A percentile compares a stretch with the other conserved stretches of the same genome.
phyloP scores from a whole-genome alignment of 2,113 vertebrate species.

The Cephalopholis sonnerati region DNA sequence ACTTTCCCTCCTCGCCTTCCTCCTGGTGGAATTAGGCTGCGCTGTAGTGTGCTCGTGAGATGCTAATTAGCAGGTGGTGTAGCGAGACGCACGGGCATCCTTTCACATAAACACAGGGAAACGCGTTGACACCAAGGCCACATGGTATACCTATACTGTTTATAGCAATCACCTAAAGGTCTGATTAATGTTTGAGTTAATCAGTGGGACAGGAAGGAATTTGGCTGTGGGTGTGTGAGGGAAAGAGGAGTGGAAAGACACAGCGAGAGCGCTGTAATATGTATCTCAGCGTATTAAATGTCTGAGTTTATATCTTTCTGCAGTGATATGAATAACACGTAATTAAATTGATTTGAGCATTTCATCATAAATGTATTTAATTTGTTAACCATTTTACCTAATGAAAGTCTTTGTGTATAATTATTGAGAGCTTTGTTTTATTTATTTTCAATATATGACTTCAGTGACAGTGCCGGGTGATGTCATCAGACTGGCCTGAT shows the following conservation, averaged over 20 bases:
- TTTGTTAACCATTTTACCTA: neutral
- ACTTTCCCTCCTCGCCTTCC: constrained; percentile 18
- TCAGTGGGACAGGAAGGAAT: constrained; percentile 70
- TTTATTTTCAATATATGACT: constrained; percentile 11
- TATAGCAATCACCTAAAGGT: constrained; percentile 74
- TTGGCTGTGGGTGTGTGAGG: constrained; percentile 39
- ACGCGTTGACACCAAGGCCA: constrained; percentile 67
- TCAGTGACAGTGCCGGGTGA: neutral
- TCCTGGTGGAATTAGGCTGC: constrained; percentile 28
- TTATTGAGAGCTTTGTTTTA: neutral
- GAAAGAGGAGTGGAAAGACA: constrained; percentile 33
- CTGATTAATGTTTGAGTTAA: constrained; percentile 81
- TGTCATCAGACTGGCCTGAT: neutral
- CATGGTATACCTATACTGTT: constrained; percentile 73
- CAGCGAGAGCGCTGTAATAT: neutral
- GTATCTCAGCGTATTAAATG: constrained; percentile 15
- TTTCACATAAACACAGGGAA: constrained; percentile 72
- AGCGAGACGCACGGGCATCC: constrained; percentile 54
- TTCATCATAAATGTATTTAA: neutral
- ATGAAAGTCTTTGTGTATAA: constrained; percentile 1
- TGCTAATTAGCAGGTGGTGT: constrained; percentile 72
- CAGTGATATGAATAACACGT: neutral
- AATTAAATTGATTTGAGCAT: neutral
- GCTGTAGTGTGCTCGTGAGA: constrained; percentile 40
- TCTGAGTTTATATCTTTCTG: constrained; percentile 21